These are phyloP conservation scores for Platanista minor DNA, from an alignment of 2,113 vertebrate genomes.

Conservation along the genomic window DNA sequence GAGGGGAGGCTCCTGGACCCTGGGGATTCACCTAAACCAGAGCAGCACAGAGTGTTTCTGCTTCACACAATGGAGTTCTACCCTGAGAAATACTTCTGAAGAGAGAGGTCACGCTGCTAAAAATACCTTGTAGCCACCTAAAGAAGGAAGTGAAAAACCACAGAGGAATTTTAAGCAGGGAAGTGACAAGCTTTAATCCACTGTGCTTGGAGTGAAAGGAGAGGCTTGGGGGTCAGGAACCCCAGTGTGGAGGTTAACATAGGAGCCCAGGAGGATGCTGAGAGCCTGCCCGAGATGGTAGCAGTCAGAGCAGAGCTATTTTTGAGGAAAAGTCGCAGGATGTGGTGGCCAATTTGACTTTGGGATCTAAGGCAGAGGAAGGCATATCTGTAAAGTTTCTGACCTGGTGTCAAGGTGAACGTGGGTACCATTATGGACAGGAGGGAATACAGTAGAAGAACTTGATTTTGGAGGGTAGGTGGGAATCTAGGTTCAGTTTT, in stretches of 20 bases:
- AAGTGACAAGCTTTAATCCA: background rate
- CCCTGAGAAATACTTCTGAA: background rate
- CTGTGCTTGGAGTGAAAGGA: background rate
- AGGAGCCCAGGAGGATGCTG: background rate
- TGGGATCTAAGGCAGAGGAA: background rate
- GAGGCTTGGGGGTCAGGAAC: background rate
- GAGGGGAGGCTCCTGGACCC: too few species aligned
- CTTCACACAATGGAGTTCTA: background rate
- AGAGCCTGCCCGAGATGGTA: background rate
- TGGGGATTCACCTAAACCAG: background rate
- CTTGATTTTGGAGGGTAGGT: background rate
- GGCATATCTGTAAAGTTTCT: background rate
- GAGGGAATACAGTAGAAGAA: background rate
- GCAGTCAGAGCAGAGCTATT: background rate
- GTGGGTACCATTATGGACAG: background rate
- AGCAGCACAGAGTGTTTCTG: too few species aligned
- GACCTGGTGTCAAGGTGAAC: background rate
- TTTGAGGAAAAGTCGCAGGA: background rate
- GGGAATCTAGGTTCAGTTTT: background rate
- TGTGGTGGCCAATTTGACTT: background rate
- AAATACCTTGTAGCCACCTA: background rate
- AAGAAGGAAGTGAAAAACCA: background rate
- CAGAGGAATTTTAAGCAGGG: background rate
- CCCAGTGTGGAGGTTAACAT: background rate
- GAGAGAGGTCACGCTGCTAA: conserved; percentile 16